Percentiles rank a stretch among this genome's conserved stretches.
These are phyloP conservation scores for Cebidichthys violaceus DNA, from an alignment of 2,113 vertebrate species.

Conservation along the genomic window DNA sequence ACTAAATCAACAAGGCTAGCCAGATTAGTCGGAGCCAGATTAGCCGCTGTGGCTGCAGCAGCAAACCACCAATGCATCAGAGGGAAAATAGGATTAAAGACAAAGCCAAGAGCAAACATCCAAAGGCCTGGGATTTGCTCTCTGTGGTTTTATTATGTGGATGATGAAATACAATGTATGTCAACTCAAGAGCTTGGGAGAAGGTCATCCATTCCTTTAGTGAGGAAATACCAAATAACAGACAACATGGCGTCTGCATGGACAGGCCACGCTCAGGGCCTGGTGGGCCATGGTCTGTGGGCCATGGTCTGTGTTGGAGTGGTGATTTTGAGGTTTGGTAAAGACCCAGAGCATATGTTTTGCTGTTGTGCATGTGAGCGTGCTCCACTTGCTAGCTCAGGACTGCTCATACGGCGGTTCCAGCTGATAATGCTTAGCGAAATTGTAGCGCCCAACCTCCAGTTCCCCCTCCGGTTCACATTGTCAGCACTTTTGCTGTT, in stretches of 20 bases:
- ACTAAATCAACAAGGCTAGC: conserved; percentile 56
- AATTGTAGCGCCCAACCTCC: too few relatives aligned
- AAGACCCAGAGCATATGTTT: neutral
- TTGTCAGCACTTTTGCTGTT: too few relatives aligned
- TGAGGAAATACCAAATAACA: neutral
- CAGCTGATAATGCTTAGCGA: too few relatives aligned
- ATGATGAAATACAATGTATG: conserved; percentile 23
- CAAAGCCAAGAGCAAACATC: conserved; percentile 61
- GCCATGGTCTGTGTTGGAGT: neutral
- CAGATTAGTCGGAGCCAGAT: conserved; percentile 58
- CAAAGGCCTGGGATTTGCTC: conserved; percentile 17
- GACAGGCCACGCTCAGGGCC: too few relatives aligned
- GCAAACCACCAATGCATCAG: conserved; percentile 43
- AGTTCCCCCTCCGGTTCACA: too few relatives aligned
- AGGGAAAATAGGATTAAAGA: conserved; percentile 61
- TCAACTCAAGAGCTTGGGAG: neutral
- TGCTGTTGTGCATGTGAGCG: too few relatives aligned
- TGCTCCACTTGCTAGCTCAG: too few relatives aligned
- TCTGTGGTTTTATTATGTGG: conserved; percentile 16
- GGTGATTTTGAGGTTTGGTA: neutral
- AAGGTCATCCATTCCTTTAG: conserved; percentile 18
- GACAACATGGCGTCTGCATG: neutral
- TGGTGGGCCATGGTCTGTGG: too few relatives aligned
- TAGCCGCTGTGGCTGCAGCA: conserved; percentile 33
- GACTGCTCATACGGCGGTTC: too few relatives aligned